Percentiles rank a stretch among this genome's conserved stretches.
phyloP scores from a whole-genome alignment of 2,888 invertebrate genomes.

The Amphipyra berbera region DNA sequence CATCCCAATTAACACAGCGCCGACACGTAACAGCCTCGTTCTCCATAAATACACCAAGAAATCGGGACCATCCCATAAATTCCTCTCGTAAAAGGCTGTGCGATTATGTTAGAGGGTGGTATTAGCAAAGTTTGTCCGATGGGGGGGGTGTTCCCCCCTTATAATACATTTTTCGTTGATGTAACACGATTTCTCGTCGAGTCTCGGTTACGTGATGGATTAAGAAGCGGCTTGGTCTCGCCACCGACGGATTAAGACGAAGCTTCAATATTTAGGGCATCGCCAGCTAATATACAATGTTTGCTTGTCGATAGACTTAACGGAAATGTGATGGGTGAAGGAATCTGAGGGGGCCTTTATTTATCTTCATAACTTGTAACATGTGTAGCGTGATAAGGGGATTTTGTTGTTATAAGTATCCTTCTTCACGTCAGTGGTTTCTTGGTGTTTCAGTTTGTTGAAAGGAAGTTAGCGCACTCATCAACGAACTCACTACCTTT shows the following conservation, averaged over 20 bases:
- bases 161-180: slow-evolving; percentile 91
- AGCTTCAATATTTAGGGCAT: slow-evolving; percentile 86
- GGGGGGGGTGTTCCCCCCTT: slow-evolving; percentile 77
- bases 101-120: slow-evolving; percentile 90
- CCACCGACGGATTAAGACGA: slow-evolving; percentile 85
- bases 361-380: slow-evolving; percentile 53
- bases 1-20: slow-evolving; percentile 84
- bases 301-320: slow-evolving; percentile 85
- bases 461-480: not conserved
- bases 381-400: slow-evolving; percentile 50
- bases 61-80: slow-evolving; percentile 90
- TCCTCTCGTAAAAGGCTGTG: slow-evolving; percentile 90
- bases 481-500: not conserved
- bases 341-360: slow-evolving; percentile 60
- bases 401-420: slow-evolving; percentile 45
- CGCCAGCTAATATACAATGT: slow-evolving; percentile 86
- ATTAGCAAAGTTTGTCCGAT: slow-evolving; percentile 90
- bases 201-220: slow-evolving; percentile 90
- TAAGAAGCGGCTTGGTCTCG: slow-evolving; percentile 86
- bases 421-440: slow-evolving; percentile 5
- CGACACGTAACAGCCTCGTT: slow-evolving; percentile 85
- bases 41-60: slow-evolving; percentile 88
- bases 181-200: slow-evolving; percentile 90
- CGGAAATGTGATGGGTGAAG: slow-evolving; percentile 70
- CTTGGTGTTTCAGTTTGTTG: slow-evolving; percentile 15